Evolutionary conservation across 2,888 invertebrate genomes (phyloP), one percentile per base, ranked within the genome.

Genomic region (Siphlonurus alternatus): DNA sequence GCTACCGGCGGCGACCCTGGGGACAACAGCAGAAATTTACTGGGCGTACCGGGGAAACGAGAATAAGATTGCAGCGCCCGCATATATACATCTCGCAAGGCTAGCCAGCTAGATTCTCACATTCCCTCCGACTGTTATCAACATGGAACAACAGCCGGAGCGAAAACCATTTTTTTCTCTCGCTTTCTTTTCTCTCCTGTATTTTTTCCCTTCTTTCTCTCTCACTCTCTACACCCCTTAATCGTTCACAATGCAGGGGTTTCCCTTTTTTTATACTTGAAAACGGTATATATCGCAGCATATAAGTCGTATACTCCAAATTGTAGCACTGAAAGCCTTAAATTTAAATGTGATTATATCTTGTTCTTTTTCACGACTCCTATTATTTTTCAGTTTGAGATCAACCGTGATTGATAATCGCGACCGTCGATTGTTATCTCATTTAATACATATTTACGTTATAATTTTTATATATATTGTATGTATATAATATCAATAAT

Each of bases 101-200:
- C n/a, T n/a, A n/a, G n/a, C n/a, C n/a, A n/a, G n/a, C n/a, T n/a
- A n/a, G n/a, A 10, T 38, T 38, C 15, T 10, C 15, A 5, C 38
- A 38, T 10, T 10, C 38, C 7, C 15, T 10, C 38, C 38, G 15
- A 38, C 38, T 38, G 38, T 38, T 38, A 38, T 38, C 38, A 38
- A 38, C 38, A 15, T 15, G 15, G 38, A 38, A 38, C 38, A 38
- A 38, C 38, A 38, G 38, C 38, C 15, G 7, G 5, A 15, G 38
- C 38, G 38, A 38, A 15, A 38, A 38, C 38, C 38, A 38, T 38
- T 20, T 59, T 65, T 22, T 54, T 60, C 25, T 61, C 61, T 64
- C 23, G 51, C n/a, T 62, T 53, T 22, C 65, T 65, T 67, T 65
- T 63, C 23, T 25, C 23, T 54, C 23, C 5, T 5, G 5, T 59